Evolutionary conservation across 2,113 vertebrate species (phyloP).

Genomic region (Oncorhynchus tshawytscha): DNA sequence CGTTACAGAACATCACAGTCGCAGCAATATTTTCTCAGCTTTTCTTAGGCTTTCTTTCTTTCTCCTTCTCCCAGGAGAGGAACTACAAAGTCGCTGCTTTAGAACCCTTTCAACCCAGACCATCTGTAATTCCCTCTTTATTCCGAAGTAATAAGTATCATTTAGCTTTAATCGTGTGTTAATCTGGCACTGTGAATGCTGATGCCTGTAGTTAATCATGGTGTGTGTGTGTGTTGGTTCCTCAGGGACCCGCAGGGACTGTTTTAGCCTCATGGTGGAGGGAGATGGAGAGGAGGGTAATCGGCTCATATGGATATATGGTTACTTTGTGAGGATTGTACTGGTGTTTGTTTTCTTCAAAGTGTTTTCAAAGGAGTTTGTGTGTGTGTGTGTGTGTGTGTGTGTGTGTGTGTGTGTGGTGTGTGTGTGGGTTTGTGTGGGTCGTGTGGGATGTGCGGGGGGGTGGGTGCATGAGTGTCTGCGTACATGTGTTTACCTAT

Average conservation of each 20-base stretch:
- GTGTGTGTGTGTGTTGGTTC: neutral
- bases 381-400: neutral
- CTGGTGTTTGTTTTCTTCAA: slow-evolving; percentile 29
- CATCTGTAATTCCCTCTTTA: slow-evolving; percentile 25
- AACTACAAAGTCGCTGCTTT: neutral
- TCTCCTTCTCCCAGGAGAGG: neutral
- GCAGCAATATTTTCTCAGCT: neutral
- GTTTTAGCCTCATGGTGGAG: neutral
- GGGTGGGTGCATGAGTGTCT: slow-evolving; percentile 19
- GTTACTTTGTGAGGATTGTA: slow-evolving; percentile 46
- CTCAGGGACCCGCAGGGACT: slow-evolving; percentile 6
- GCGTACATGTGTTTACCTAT: neutral
- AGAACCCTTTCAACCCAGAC: slow-evolving; percentile 12
- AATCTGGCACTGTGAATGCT: neutral
- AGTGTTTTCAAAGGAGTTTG: neutral
- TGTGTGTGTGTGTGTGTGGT: too few species aligned
- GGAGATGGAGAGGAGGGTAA: neutral
- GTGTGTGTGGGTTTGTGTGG: neutral
- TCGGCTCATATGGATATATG: slow-evolving; percentile 41
- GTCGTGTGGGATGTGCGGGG: too few species aligned
- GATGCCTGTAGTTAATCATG: neutral
- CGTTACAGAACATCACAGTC: too few species aligned
- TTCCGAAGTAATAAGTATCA: slow-evolving; percentile 16
- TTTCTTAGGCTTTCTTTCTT: neutral
- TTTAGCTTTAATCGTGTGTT: slow-evolving; percentile 29